Conservation (phyloP, 2,797 vertebrate genomes). For the Sternarchorhynchus goeldii region DNA sequence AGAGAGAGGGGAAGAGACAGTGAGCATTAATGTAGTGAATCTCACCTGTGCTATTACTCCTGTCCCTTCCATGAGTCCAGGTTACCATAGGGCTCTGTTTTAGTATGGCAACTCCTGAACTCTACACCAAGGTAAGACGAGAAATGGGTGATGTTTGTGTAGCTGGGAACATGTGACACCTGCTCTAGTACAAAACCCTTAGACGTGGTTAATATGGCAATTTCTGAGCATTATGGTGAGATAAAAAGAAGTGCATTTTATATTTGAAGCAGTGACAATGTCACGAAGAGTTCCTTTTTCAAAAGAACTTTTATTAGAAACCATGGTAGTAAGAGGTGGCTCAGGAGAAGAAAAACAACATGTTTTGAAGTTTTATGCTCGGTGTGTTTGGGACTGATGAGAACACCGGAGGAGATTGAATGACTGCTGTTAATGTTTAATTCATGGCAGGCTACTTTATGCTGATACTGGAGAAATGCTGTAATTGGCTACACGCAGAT, state of each 20-base stretch:
- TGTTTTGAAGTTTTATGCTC: neutral
- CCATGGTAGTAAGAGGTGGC: neutral
- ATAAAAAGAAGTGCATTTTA: too few relatives aligned
- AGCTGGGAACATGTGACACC: too few relatives aligned
- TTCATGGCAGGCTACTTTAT: slow-evolving; percentile 70
- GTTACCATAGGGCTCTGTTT: slow-evolving; percentile 21
- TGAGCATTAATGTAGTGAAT: slow-evolving; percentile 6
- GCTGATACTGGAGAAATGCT: slow-evolving; percentile 73
- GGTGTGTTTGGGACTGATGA: slow-evolving; percentile 50
- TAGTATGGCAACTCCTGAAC: slow-evolving; percentile 71
- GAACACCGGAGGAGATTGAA: slow-evolving; percentile 59
- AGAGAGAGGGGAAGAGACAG: neutral
- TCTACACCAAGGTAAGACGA: slow-evolving; percentile 77
- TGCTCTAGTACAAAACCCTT: too few relatives aligned
- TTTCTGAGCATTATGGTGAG: too few relatives aligned
- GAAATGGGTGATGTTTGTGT: neutral
- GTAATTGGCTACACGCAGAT: slow-evolving; percentile 50
- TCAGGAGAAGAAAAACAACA: neutral
- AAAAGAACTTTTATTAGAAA: neutral
- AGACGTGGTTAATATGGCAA: too few relatives aligned
- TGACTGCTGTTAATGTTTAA: slow-evolving; percentile 81
- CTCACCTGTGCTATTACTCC: neutral
- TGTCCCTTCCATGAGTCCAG: neutral
- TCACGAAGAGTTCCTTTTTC: neutral
- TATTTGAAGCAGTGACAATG: too few relatives aligned